A percentile compares a stretch with the other conserved stretches of the same genome.
Conservation (phyloP, 1,140 invertebrate species). For the Drosophila albomicans region DNA sequence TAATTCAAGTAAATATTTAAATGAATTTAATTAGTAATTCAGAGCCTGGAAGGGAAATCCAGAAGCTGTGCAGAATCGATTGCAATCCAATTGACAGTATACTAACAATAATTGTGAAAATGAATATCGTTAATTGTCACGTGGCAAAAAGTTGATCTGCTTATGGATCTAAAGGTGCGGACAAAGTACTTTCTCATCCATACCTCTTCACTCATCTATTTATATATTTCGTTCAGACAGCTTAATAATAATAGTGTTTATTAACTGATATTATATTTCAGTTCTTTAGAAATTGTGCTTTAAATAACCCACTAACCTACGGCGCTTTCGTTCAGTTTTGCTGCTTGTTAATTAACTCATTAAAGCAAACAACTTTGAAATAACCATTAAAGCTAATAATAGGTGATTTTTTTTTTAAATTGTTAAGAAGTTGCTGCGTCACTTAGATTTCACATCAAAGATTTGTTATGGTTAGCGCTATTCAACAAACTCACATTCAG, state of each 20-base stretch:
- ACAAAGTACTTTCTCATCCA: background rate
- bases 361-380: conserved; percentile 12
- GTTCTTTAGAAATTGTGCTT: background rate
- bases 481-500: background rate
- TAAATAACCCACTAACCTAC: conserved; percentile 1
- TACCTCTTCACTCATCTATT: background rate
- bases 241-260: background rate
- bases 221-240: conserved; percentile 1
- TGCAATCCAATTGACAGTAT: background rate
- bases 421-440: conserved; percentile 36
- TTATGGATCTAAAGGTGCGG: background rate
- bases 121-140: background rate
- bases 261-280: background rate
- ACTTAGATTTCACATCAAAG: conserved; percentile 31
- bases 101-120: background rate
- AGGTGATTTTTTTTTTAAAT: conserved; percentile 11
- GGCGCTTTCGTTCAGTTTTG: background rate
- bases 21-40: background rate
- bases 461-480: conserved; percentile 15
- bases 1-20: background rate
- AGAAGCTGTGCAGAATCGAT: too few species aligned
- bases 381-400: conserved; percentile 16
- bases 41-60: background rate
- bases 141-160: background rate
- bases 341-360: conserved; percentile 11